Percentiles rank a stretch among this genome's conserved stretches.
phyloP scores from a whole-genome alignment of 2,888 invertebrate species.

The Girardia tigrina region DNA sequence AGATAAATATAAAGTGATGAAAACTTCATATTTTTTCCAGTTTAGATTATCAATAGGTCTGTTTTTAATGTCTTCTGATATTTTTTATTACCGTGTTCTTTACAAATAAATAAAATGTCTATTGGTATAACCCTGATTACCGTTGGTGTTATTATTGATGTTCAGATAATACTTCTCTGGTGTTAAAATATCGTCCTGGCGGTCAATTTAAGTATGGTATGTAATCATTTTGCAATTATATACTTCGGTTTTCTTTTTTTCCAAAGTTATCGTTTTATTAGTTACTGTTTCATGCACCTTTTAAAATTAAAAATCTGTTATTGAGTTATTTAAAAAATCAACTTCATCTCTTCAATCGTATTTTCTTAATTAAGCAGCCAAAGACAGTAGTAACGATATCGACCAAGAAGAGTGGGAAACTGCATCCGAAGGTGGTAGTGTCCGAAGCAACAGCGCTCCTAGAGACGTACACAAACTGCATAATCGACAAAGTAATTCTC shows the following conservation, averaged over 20 bases:
- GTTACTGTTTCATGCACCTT: too few relatives aligned
- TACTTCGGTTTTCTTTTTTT: background rate
- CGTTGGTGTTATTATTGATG: too few relatives aligned
- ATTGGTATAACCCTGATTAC: too few relatives aligned
- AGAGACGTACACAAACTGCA: background rate
- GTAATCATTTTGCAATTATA: background rate
- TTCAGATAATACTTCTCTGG: background rate
- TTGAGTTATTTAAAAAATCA: background rate
- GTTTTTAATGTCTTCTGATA: too few relatives aligned
- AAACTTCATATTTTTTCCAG: too few relatives aligned
- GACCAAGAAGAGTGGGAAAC: slow-evolving; percentile 37
- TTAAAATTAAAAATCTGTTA: too few relatives aligned
- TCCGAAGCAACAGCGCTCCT: background rate
- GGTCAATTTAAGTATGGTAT: slow-evolving; percentile 19
- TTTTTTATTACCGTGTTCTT: too few relatives aligned
- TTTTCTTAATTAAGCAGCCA: background rate
- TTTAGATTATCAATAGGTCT: too few relatives aligned
- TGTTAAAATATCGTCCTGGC: background rate
- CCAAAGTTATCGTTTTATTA: background rate
- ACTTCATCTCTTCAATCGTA: background rate
- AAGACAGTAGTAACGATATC: slow-evolving; percentile 33
- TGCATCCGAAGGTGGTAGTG: slow-evolving; percentile 35
- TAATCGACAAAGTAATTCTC: background rate
- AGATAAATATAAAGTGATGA: too few relatives aligned
- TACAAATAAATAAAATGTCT: too few relatives aligned